Evolutionary conservation across 2,888 invertebrate species (phyloP).

Genomic region (Drosophila testacea): DNA sequence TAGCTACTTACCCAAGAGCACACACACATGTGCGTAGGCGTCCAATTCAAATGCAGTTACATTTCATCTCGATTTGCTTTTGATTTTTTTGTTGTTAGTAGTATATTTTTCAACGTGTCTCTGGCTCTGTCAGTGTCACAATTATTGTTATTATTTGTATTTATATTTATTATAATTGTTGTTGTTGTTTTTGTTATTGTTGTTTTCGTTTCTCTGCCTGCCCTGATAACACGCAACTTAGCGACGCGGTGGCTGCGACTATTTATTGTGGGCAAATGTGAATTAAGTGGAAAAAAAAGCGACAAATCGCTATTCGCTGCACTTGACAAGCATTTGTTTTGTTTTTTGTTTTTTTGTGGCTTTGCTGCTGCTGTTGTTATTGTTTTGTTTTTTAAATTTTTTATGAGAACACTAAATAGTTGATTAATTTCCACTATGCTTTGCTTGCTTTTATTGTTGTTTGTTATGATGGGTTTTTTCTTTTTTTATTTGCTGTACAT

Average conservation of each 20-base stretch:
- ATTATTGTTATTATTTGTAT: constrained; percentile 24
- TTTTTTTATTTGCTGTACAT: constrained; percentile 46
- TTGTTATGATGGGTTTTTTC: constrained; percentile 1
- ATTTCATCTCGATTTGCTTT: constrained; percentile 36
- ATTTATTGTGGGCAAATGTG: constrained; percentile 37
- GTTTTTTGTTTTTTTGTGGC: constrained; percentile 43
- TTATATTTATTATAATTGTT: constrained; percentile 26
- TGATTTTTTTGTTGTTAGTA: constrained; percentile 9
- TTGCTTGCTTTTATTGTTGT: constrained; percentile 6
- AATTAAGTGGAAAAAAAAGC: constrained; percentile 39
- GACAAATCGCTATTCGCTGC: constrained; percentile 62
- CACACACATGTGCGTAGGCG: constrained; percentile 28
- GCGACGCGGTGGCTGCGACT: constrained; percentile 25
- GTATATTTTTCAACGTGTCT: constrained; percentile 12
- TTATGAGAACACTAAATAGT: constrained; percentile 38
- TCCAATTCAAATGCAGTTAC: constrained; percentile 63
- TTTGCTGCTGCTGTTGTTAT: constrained; percentile 17
- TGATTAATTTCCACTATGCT: constrained; percentile 40
- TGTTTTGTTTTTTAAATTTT: constrained; percentile 23
- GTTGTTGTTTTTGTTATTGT: constrained; percentile 35
- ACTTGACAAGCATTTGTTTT: constrained; percentile 45
- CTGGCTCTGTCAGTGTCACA: constrained; percentile 6
- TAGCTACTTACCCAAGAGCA: constrained; percentile 58
- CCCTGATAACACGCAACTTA: constrained; percentile 66
- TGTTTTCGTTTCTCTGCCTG: constrained; percentile 23